Evolutionary conservation across 2,113 vertebrate genomes (phyloP), one percentile per base, ranked within the genome.

Genomic region (Notothenia rossii): DNA sequence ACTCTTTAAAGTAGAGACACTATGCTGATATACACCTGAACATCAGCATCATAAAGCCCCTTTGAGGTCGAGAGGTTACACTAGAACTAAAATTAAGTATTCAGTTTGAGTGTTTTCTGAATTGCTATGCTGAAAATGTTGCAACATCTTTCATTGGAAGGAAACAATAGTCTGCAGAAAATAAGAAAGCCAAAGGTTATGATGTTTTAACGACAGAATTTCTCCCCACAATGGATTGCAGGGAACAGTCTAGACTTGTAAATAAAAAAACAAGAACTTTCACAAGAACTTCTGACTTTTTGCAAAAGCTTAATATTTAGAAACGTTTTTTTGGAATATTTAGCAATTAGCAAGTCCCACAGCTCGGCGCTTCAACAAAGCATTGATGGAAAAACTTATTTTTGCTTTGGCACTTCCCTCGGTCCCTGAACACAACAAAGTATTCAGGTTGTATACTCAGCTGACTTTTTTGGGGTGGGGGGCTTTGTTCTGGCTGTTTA

Each of bases 291-390:
- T 5, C 45, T 40, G 3, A 71, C 33, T 14, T 49, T n/a, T 46
- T 56, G 29, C 29, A 48, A 18, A 46, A 20, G 64, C 33, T 61
- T 59, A 56, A 69, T 72, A 72, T 75, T 77, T 65, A 43, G 33
- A 2, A 10, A 56, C 2, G 43, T 68, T 50, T 50, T 49, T 58
- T 29, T 29, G 11, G 64, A 62, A 79, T 33, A 80, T 74, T 33
- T 79, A 7, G 43, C 67, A 82, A 89, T 85, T 85, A 82, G 68
- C 59, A 45, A 78, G 50, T 70, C 58, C 77, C 73, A 36, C 64
- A 22, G 2, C 45, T 58, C 45, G 69, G 75, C 58, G 56, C 46
- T 36, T 77, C 54, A 56, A 79, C 79, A 82, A 79, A 62, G 72
- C 50, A 49, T 25, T 65, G 67, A 54, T 46, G 50, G 64, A 12